Base-by-base conservation (phyloP, 53 echinoderm and acorn worm genomes). In the Hippasteria phrygiana region DNA sequence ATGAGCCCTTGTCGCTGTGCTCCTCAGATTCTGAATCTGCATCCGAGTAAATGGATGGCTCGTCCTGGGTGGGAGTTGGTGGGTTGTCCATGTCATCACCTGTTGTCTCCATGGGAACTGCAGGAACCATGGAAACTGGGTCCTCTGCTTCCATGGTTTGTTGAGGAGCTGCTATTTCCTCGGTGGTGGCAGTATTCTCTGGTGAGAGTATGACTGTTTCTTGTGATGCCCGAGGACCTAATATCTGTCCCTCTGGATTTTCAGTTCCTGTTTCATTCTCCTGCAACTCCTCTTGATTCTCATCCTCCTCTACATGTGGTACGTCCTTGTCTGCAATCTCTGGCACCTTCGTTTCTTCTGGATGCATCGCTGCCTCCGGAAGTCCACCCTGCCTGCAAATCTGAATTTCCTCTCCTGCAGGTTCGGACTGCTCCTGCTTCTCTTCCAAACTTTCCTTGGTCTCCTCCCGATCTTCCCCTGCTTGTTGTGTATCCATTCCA, bases 11-110 rank as follows among this genome's bases (percentile, higher is more conserved):
- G 42, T 82, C 75, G 10, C 41, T 50, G 12, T 74, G 83, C 40
- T 74, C 84, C 71, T 55, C 82, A 39, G 54, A 81, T 33, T 90
- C 81, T 13, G 77, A 70, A 33, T 59, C 90, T 32, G 62, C 71
- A 31, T 85, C 93, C 6, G 71, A 51, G 22, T 41, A 74, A 51
- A 75, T 66, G 26, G 90, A 75, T 11, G 88, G 93, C 78, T 95
- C 95, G 91, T 95, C 95, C 83, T 95, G 95, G 2, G 95, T 95
- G 34, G 95, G 95, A 17, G 95, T 95, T 38, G 95, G 95, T 48
- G 95, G 92, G 51, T 88, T 93, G 43, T 91, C 88, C 17, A 88
- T 77, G 3, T 80, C 71, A 35, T 88, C 88, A 42, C 87, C 33
- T 75, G 87, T 51, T 26, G 14, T 64, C 27, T 63, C 81, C 29